Conservation (phyloP, 2,797 vertebrate species). For the Tinamus major region DNA sequence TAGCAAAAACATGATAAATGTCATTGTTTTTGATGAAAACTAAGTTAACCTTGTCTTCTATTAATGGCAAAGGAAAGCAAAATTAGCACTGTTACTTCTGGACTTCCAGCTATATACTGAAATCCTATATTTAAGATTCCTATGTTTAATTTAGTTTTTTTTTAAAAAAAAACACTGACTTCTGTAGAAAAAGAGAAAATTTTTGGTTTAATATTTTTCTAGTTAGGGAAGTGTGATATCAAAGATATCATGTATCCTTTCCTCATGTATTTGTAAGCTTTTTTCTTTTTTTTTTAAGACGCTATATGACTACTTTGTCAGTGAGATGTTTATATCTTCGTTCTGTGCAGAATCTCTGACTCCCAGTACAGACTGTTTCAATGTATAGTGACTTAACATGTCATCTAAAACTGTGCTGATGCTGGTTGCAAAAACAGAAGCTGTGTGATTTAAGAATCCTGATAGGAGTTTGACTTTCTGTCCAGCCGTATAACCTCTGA, state of each 20-base stretch:
- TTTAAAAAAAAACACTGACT: background rate
- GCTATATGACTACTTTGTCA: conserved; percentile 26
- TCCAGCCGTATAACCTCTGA: background rate
- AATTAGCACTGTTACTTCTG: conserved; percentile 58
- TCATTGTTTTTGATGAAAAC: background rate
- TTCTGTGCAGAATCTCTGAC: conserved; percentile 27
- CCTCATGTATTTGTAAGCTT: conserved; percentile 41
- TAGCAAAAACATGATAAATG: background rate
- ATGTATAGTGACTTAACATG: conserved; percentile 18
- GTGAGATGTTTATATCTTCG: conserved; percentile 42
- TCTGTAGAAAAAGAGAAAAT: conserved; percentile 44
- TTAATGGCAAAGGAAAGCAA: conserved; percentile 54
- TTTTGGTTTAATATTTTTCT: conserved; percentile 25
- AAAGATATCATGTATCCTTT: conserved; percentile 4
- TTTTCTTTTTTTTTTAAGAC: conserved; percentile 44
- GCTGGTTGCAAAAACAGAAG: background rate
- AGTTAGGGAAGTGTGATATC: background rate
- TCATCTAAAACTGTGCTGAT: conserved; percentile 68
- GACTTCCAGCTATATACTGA: conserved; percentile 37
- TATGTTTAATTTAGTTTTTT: conserved; percentile 62
- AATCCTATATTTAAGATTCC: background rate
- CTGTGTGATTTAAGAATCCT: background rate
- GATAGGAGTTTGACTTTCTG: background rate
- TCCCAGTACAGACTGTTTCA: conserved; percentile 11
- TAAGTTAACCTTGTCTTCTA: conserved; percentile 51